phyloP scores from a whole-genome alignment of 2,797 vertebrate species.

The Syndactyla subalaris region DNA sequence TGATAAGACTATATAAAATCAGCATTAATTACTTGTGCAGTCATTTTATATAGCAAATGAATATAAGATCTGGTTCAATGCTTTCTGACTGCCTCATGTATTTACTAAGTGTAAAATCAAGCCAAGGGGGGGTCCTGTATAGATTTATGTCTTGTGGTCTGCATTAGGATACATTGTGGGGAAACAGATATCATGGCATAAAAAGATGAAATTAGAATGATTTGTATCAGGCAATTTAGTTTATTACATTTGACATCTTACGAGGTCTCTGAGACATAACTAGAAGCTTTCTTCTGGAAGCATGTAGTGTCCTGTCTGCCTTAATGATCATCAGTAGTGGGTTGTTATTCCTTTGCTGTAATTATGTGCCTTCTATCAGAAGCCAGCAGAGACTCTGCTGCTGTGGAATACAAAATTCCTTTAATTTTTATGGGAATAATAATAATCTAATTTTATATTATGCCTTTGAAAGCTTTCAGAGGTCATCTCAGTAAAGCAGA shows the following conservation, averaged over 20 bases:
- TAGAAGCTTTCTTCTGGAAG: conserved; percentile 10
- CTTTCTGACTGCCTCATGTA: not conserved
- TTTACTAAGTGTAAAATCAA: not conserved
- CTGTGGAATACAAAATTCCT: not conserved
- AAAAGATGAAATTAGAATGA: conserved; percentile 36
- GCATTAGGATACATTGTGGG: not conserved
- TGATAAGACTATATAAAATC: not conserved
- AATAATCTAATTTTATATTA: not conserved
- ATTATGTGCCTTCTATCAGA: not conserved
- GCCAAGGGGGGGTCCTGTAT: not conserved
- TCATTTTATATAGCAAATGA: not conserved
- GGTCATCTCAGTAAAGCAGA: not conserved
- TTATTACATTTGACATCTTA: conserved; percentile 25
- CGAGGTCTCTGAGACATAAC: not conserved
- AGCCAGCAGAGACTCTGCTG: not conserved
- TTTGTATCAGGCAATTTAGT: conserved; percentile 35
- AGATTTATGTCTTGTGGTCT: not conserved
- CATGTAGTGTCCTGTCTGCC: not conserved
- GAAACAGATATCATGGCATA: not conserved
- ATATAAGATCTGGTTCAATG: not conserved
- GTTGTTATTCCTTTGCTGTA: not conserved
- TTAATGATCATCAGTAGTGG: not conserved
- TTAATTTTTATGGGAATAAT: not conserved
- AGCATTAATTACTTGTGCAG: not conserved
- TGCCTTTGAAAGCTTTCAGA: not conserved